These are phyloP conservation scores for Stenurella melanura DNA, from an alignment of 2,888 invertebrate genomes.

Conservation along the genomic window DNA sequence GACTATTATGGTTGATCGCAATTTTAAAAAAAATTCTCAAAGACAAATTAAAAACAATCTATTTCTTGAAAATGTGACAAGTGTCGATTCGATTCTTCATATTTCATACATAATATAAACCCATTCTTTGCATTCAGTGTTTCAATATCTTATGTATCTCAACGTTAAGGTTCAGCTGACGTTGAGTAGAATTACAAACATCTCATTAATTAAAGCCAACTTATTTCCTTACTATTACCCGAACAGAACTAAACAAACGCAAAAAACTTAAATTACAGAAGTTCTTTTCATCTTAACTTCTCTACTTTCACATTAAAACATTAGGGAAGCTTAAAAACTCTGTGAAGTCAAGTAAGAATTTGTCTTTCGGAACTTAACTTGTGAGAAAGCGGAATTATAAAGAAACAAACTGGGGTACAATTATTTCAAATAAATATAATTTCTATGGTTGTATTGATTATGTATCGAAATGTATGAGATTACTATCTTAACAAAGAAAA, in stretches of 20 bases:
- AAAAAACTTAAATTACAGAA: constrained; percentile 60
- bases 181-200: constrained; percentile 32
- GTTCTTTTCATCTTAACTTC: constrained; percentile 59
- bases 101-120: too few species aligned
- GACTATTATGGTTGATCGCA: too few species aligned
- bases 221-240: constrained; percentile 38
- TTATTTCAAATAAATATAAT: background rate
- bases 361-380: constrained; percentile 48
- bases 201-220: constrained; percentile 35
- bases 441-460: background rate
- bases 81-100: too few species aligned
- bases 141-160: background rate
- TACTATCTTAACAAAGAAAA: too few species aligned
- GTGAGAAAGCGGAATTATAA: background rate
- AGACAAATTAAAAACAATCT: too few species aligned
- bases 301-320: constrained; percentile 62
- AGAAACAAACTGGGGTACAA: background rate
- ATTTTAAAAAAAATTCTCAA: too few species aligned
- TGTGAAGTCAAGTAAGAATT: constrained; percentile 62
- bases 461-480: background rate
- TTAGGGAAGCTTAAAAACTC: constrained; percentile 59
- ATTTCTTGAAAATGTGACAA: too few species aligned
- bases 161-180: background rate
- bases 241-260: constrained; percentile 38
- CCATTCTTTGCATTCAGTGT: too few species aligned